Conservation (phyloP, 2,888 invertebrate genomes). For the Notodonta ziczac region DNA sequence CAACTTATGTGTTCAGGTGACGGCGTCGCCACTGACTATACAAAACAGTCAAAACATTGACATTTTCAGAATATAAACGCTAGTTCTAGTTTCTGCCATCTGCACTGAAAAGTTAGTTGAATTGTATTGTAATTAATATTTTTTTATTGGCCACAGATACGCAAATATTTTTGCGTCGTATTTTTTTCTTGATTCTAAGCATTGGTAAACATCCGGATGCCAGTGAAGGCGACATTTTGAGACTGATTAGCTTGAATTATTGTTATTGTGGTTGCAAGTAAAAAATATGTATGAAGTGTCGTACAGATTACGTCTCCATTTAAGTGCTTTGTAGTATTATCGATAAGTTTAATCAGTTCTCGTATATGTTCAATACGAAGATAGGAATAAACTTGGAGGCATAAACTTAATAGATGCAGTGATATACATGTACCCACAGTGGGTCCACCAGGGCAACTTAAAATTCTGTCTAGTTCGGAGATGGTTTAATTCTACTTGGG, state of each 20-base stretch:
- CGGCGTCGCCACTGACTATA: background rate
- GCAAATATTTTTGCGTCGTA: conserved; percentile 8
- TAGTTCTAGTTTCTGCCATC: background rate
- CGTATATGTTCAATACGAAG: too few species aligned
- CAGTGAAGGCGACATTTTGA: conserved; percentile 3
- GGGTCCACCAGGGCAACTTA: too few species aligned
- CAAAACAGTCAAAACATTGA: background rate
- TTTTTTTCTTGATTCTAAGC: background rate
- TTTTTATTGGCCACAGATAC: conserved; percentile 3
- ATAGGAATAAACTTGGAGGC: too few species aligned
- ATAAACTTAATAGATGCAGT: too few species aligned
- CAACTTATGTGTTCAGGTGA: background rate
- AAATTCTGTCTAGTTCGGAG: too few species aligned
- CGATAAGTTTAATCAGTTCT: too few species aligned
- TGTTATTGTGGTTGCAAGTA: background rate
- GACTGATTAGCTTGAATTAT: background rate
- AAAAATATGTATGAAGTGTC: too few species aligned
- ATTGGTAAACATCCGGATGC: conserved; percentile 7
- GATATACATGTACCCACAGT: too few species aligned
- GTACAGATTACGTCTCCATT: too few species aligned
- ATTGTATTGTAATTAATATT: background rate
- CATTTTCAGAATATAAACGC: background rate
- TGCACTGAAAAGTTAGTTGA: background rate
- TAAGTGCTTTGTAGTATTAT: too few species aligned
- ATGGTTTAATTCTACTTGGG: too few species aligned